Percentiles rank a stretch among this genome's conserved stretches.
Conservation (phyloP, 2,888 invertebrate genomes). For the Therioaphis trifolii region DNA sequence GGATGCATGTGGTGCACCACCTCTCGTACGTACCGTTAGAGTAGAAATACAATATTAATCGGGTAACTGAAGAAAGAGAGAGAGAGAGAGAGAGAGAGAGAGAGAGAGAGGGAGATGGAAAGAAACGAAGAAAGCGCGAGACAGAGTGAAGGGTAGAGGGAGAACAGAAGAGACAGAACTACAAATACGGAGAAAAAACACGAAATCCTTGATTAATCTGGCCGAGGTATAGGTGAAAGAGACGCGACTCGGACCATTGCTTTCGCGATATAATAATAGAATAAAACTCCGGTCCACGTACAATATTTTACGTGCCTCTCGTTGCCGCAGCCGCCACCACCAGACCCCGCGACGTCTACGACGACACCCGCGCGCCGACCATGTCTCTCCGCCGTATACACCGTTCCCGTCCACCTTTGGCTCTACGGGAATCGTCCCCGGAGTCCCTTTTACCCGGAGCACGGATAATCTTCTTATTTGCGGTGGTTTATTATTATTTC, state of each 20-base stretch:
- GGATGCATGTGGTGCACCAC: not conserved
- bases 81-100: not conserved
- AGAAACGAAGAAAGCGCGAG: no score
- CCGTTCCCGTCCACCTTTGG: not conserved
- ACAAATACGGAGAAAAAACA: slow-evolving; percentile 21
- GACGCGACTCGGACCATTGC: not conserved
- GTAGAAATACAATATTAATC: not conserved
- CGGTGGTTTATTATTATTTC: slow-evolving; percentile 56
- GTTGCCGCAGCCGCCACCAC: not conserved
- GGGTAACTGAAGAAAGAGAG: not conserved
- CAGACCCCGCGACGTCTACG: no score
- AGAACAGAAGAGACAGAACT: not conserved
- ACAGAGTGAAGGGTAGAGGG: no score
- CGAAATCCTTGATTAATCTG: slow-evolving; percentile 37
- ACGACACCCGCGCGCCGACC: not conserved
- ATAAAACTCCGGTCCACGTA: slow-evolving; percentile 55
- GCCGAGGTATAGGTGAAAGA: not conserved
- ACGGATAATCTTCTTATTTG: slow-evolving; percentile 59
- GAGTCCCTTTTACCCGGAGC: slow-evolving; percentile 47
- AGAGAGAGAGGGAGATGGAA: no score
- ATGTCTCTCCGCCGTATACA: not conserved
- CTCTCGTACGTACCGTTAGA: not conserved
- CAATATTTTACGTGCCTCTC: slow-evolving; percentile 61
- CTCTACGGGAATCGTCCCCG: slow-evolving; percentile 26
- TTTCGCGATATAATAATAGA: slow-evolving; percentile 37